Conservation (phyloP, 1,140 invertebrate genomes). For the Saccostrea cuccullata region DNA sequence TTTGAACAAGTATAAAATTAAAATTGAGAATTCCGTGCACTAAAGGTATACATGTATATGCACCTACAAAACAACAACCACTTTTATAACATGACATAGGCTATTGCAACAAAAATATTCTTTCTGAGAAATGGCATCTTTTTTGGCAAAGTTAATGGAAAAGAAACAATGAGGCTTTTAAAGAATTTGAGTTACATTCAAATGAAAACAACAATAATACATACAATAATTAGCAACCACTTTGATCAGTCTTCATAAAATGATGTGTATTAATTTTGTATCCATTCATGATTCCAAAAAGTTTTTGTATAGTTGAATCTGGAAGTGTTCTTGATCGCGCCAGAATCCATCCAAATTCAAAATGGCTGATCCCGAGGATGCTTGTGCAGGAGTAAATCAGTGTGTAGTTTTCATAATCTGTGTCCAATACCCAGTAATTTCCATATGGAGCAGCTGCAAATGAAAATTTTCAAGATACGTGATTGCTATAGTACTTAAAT, state of each 20-base stretch:
- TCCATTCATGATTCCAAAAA: slow-evolving; percentile 50
- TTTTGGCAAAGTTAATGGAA: no score
- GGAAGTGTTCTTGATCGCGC: slow-evolving; percentile 55
- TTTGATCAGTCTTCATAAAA: slow-evolving; percentile 58
- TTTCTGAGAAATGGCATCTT: no score
- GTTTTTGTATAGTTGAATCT: slow-evolving; percentile 50
- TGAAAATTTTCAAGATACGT: background rate
- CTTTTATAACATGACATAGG: no score
- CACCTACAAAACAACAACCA: no score
- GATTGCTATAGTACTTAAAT: no score
- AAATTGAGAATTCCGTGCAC: no score
- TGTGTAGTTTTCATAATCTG: slow-evolving; percentile 66
- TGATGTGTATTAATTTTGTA: slow-evolving; percentile 53
- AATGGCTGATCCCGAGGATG: slow-evolving; percentile 59
- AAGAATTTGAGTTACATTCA: background rate
- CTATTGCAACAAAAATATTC: no score
- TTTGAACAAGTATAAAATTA: no score
- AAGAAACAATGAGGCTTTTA: background rate
- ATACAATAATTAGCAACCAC: slow-evolving; percentile 38
- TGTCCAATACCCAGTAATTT: slow-evolving; percentile 68
- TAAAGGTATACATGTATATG: no score
- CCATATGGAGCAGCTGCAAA: slow-evolving; percentile 61
- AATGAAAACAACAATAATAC: background rate
- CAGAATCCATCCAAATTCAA: slow-evolving; percentile 69
- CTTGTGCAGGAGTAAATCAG: slow-evolving; percentile 63